A percentile compares a stretch with the other conserved stretches of the same genome.
phyloP scores from a whole-genome alignment of 1,140 invertebrate species.

The Drosophila sproati region DNA sequence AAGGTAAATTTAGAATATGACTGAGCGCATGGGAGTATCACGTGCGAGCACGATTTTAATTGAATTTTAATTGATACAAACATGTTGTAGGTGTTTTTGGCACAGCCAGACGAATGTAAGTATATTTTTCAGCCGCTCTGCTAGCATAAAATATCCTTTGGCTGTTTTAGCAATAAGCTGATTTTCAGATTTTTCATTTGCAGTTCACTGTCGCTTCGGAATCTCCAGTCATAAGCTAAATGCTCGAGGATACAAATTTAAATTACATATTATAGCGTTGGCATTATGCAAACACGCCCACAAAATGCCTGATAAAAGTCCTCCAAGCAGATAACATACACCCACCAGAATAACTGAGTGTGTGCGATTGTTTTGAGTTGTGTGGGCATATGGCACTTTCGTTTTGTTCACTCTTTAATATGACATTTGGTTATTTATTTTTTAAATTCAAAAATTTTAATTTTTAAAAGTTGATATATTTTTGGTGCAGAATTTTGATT shows the following conservation, averaged over 20 bases:
- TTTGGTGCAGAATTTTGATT: background rate
- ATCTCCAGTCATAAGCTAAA: slow-evolving; percentile 44
- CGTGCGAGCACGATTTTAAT: slow-evolving; percentile 51
- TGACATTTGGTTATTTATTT: background rate
- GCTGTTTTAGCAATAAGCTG: background rate
- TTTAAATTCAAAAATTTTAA: background rate
- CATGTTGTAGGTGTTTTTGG: slow-evolving; percentile 1
- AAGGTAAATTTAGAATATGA: slow-evolving; percentile 57
- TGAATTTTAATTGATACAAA: slow-evolving; percentile 64
- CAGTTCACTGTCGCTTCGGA: slow-evolving; percentile 28
- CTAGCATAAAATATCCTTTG: background rate
- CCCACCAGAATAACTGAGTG: background rate
- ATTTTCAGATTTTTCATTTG: slow-evolving; percentile 46
- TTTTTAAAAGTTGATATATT: background rate
- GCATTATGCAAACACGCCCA: slow-evolving; percentile 35
- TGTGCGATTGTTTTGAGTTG: slow-evolving; percentile 9
- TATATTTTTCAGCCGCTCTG: background rate
- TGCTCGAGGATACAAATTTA: slow-evolving; percentile 58
- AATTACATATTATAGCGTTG: slow-evolving; percentile 67
- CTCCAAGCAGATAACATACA: background rate
- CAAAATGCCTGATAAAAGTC: slow-evolving; percentile 50
- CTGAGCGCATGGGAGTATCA: slow-evolving; percentile 44
- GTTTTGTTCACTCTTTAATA: background rate
- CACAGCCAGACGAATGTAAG: background rate
- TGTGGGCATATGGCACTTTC: slow-evolving; percentile 50